Percentiles rank a stretch among this genome's conserved stretches.
phyloP scores from a whole-genome alignment of 2,113 vertebrate species.

The Rhizomys pruinosus region DNA sequence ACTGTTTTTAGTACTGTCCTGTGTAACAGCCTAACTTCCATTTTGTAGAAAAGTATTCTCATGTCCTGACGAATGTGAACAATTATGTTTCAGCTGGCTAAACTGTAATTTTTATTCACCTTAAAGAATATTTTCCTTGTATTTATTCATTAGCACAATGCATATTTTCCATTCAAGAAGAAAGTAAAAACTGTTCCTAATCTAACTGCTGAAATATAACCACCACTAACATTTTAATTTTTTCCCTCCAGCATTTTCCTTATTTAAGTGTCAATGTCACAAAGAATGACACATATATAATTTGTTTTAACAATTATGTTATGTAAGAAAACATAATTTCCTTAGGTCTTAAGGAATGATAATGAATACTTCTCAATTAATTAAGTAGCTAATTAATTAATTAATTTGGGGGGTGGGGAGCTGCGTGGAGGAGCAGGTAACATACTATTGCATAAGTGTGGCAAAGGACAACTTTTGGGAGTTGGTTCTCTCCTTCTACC shows the following conservation, averaged over 20 bases:
- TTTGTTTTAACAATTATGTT: background rate
- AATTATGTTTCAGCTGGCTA: background rate
- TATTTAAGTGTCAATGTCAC: background rate
- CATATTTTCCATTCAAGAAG: background rate
- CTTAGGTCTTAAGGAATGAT: background rate
- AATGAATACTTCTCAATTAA: background rate
- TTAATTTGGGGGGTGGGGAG: no score
- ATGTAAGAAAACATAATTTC: background rate
- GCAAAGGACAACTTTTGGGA: no score
- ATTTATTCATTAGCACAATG: conserved; percentile 23
- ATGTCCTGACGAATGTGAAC: conserved; percentile 16
- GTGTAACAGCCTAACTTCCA: background rate
- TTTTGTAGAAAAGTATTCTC: conserved; percentile 7
- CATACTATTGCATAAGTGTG: background rate
- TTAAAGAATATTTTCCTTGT: background rate
- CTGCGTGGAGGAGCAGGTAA: no score
- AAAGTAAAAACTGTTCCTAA: background rate
- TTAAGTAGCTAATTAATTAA: background rate
- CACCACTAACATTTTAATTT: background rate
- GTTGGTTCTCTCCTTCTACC: background rate
- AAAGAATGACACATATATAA: background rate
- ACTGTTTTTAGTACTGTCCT: background rate
- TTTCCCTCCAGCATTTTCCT: conserved; percentile 27
- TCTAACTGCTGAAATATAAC: background rate
- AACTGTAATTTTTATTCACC: background rate